Evolutionary conservation across 2,888 invertebrate species (phyloP).

Genomic region (Ramazzottius varieornatus): DNA sequence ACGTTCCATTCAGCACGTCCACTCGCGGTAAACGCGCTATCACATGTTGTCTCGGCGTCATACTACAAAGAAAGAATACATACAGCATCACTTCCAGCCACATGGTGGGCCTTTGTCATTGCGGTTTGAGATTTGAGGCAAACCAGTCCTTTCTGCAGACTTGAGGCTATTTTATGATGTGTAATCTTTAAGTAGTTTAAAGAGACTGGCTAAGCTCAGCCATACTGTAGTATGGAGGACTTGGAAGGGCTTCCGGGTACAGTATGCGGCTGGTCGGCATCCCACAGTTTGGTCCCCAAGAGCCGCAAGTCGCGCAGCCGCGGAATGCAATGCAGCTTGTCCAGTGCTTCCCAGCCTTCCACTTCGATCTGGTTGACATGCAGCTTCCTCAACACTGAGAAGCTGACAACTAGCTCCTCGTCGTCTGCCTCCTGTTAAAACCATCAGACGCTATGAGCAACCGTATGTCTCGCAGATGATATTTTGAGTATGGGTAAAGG

Average conservation of each 20-base stretch:
- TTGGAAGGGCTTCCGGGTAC: not conserved
- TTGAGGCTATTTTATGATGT: too few species aligned
- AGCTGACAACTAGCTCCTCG: conserved; percentile 16
- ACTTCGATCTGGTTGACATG: conserved; percentile 20
- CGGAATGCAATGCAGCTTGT: conserved; percentile 15
- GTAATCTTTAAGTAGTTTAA: too few species aligned
- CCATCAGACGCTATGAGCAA: not conserved
- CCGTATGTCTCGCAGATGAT: not conserved
- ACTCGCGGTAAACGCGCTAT: conserved; percentile 19
- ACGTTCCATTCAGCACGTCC: conserved; percentile 20
- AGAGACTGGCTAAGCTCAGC: too few species aligned
- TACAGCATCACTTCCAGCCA: not conserved
- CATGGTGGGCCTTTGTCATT: not conserved
- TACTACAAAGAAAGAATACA: not conserved
- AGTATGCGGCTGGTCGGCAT: conserved; percentile 5
- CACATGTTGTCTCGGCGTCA: conserved; percentile 15
- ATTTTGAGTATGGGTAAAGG: not conserved
- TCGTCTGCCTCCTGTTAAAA: conserved; percentile 17
- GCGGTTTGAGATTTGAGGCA: too few species aligned
- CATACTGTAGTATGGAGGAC: not conserved
- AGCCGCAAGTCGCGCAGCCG: conserved; percentile 15
- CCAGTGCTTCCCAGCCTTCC: conserved; percentile 17
- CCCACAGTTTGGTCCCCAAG: conserved; percentile 15
- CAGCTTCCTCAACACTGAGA: conserved; percentile 18
- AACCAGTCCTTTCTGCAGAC: too few species aligned